Evolutionary conservation across 2,113 vertebrate genomes (phyloP).

Genomic region (Varanus komodoensis): DNA sequence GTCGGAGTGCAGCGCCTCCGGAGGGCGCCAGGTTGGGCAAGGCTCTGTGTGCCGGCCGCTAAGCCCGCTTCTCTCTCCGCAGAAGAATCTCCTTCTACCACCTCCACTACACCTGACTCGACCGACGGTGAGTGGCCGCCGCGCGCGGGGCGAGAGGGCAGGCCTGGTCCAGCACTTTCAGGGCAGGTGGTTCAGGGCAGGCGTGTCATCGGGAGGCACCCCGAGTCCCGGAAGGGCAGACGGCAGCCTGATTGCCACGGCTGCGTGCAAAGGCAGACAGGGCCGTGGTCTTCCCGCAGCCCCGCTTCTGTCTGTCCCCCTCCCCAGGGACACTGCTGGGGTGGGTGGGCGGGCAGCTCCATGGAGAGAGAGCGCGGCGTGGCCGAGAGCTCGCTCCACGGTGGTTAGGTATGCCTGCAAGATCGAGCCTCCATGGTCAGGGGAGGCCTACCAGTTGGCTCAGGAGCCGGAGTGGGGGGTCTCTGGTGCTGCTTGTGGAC

Average conservation of each 20-base stretch:
- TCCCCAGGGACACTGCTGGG: no score
- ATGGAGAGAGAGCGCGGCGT: no score
- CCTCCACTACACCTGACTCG: slow-evolving; percentile 77
- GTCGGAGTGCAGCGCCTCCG: background rate
- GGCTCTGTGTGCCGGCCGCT: background rate
- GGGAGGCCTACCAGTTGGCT: background rate
- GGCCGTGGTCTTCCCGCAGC: no score
- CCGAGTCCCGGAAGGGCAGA: background rate
- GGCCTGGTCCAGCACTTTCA: background rate
- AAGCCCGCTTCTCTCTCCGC: background rate
- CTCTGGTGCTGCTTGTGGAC: no score
- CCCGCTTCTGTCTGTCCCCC: background rate
- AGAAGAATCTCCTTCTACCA: slow-evolving; percentile 78
- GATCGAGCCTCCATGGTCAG: background rate
- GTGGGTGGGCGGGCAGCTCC: no score
- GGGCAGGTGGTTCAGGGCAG: no score
- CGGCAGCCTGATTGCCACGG: background rate
- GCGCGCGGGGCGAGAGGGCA: no score
- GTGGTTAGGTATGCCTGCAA: background rate
- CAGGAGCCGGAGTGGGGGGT: no score
- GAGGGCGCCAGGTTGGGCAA: no score
- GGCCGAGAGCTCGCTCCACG: no score
- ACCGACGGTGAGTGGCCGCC: slow-evolving; percentile 68
- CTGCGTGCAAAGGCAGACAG: no score
- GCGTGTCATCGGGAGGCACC: background rate